Evolutionary conservation across 2,797 vertebrate genomes (phyloP).

Genomic region (Myripristis jacobus): DNA sequence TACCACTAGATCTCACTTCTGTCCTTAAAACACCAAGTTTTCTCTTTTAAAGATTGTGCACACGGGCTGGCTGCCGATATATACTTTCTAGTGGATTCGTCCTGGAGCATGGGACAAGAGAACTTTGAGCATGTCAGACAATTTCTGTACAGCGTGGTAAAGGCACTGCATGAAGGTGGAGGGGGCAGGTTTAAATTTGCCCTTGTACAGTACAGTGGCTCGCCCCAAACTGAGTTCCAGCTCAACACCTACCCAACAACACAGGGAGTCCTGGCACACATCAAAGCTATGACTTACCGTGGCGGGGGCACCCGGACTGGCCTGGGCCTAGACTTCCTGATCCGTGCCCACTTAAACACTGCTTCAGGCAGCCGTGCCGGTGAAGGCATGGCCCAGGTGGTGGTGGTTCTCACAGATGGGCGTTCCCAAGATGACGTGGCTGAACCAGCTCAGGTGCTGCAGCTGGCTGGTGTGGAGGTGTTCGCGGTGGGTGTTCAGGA

Average conservation of each 20-base stretch:
- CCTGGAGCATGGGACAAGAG: constrained; percentile 88
- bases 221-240: constrained; percentile 86
- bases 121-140: constrained; percentile 90
- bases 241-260: constrained; percentile 86
- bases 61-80: constrained; percentile 88
- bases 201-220: constrained; percentile 86
- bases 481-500: constrained; percentile 91
- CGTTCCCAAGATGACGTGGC: constrained; percentile 85
- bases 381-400: constrained; percentile 86
- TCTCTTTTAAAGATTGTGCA: constrained; percentile 89
- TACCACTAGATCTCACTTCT: constrained; percentile 62
- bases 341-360: constrained; percentile 83
- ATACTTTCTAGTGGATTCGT: constrained; percentile 95
- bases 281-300: constrained; percentile 84
- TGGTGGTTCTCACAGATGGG: constrained; percentile 89
- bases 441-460: constrained; percentile 83
- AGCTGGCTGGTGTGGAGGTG: constrained; percentile 83
- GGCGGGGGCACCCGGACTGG: constrained; percentile 86
- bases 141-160: constrained; percentile 89
- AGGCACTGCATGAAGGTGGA: constrained; percentile 85
- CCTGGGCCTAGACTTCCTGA: constrained; percentile 88
- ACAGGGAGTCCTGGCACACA: constrained; percentile 85
- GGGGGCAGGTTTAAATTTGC: constrained; percentile 86
- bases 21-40: constrained; percentile 81
- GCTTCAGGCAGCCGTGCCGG: constrained; percentile 88